Percentiles rank a stretch among this genome's conserved stretches.
Evolutionary conservation across 1,140 invertebrate species (phyloP).

Genomic region (Dolichoris vasculosae): DNA sequence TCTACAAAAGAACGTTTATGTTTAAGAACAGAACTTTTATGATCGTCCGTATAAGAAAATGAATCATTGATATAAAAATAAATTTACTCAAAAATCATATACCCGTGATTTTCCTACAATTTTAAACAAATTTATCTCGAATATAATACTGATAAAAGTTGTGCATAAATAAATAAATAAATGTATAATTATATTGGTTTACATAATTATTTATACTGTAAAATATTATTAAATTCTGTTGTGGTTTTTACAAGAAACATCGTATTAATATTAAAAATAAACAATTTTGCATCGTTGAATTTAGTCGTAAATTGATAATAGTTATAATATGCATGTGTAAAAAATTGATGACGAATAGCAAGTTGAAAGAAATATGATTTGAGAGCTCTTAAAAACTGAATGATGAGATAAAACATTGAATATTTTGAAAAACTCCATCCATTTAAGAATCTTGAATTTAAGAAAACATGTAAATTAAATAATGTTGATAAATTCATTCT

Average conservation of each 20-base stretch:
- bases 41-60: background rate
- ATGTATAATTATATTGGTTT: background rate
- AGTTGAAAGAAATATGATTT: background rate
- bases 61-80: background rate
- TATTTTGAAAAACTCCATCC: background rate
- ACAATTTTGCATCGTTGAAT: background rate
- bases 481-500: background rate
- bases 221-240: background rate
- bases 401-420: background rate
- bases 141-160: background rate
- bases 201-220: background rate
- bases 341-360: background rate
- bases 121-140: background rate
- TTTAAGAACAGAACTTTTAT: background rate
- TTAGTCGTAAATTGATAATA: slow-evolving; percentile 1
- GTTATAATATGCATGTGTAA: background rate
- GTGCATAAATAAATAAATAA: background rate
- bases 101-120: slow-evolving; percentile 29
- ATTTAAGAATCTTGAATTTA: background rate
- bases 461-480: background rate
- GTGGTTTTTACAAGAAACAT: background rate
- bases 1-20: background rate
- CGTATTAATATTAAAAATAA: background rate
- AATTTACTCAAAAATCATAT: background rate
- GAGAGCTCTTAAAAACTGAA: background rate